These are phyloP conservation scores for Melikaiella ostensackeni DNA, from an alignment of 2,888 invertebrate genomes.

Conservation along the genomic window DNA sequence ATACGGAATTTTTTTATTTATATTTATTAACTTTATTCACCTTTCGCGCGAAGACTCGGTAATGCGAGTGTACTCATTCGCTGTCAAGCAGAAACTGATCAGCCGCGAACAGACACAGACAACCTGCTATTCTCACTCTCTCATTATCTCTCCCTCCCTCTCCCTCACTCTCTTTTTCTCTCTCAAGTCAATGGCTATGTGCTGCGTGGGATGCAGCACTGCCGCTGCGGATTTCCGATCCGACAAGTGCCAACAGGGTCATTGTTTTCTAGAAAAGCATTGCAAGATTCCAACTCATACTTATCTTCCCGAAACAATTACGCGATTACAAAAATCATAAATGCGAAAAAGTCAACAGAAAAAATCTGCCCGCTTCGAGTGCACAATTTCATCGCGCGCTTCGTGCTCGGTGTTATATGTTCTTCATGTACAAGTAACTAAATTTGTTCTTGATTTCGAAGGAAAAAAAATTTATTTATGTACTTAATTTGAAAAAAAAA, in stretches of 20 bases:
- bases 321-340: too few species aligned
- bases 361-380: too few species aligned
- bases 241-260: conserved; percentile 41
- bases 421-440: too few species aligned
- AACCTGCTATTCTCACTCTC: conserved; percentile 61
- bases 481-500: too few species aligned
- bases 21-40: conserved; percentile 4
- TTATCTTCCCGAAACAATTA: not conserved
- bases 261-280: conserved; percentile 24
- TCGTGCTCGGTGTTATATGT: too few species aligned
- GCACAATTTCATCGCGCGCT: too few species aligned
- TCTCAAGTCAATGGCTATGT: conserved; percentile 46
- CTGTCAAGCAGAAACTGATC: conserved; percentile 69
- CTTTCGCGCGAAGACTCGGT: conserved; percentile 3
- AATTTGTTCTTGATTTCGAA: too few species aligned
- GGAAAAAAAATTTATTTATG: too few species aligned
- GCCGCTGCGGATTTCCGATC: conserved; percentile 46
- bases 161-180: conserved; percentile 30
- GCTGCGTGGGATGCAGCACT: conserved; percentile 44
- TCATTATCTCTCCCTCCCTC: conserved; percentile 53
- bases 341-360: too few species aligned
- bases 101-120: conserved; percentile 57
- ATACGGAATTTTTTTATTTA: not conserved
- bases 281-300: not conserved
- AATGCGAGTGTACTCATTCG: conserved; percentile 58